Conservation (phyloP, 2,113 vertebrate genomes). For the Carlito syrichta region DNA sequence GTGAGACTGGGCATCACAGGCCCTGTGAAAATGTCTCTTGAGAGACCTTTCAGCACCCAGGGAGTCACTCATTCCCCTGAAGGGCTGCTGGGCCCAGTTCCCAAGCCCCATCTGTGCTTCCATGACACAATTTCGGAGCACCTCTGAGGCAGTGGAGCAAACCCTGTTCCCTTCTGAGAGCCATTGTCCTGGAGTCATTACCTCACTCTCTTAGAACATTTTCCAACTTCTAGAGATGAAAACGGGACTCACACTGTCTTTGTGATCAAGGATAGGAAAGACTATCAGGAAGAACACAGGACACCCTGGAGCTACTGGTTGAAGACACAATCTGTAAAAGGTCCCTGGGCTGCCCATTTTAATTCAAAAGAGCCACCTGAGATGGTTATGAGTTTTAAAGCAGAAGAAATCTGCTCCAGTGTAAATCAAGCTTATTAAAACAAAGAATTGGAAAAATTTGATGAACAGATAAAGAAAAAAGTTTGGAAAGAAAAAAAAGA, state of each 20-base stretch:
- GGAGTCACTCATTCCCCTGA: conserved; percentile 51
- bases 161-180: not conserved
- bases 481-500: not conserved
- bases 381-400: not conserved
- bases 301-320: accelerated
- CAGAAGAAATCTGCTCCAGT: not conserved
- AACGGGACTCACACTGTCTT: not conserved
- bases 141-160: accelerated
- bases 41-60: not conserved
- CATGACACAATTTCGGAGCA: not conserved
- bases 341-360: not conserved
- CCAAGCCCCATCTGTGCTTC: not conserved
- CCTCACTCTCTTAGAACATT: not conserved
- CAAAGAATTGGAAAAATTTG: not conserved
- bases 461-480: not conserved
- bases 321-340: not conserved
- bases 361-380: not conserved
- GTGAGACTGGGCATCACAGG: not conserved
- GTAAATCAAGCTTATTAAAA: not conserved
- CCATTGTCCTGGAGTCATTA: not conserved
- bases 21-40: not conserved
- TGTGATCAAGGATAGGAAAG: not conserved
- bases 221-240: not conserved
- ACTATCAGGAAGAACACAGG: not conserved
- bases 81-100: conserved; percentile 56